These are phyloP conservation scores for Tachina grossa DNA, from an alignment of 2,888 invertebrate genomes.

Conservation along the genomic window DNA sequence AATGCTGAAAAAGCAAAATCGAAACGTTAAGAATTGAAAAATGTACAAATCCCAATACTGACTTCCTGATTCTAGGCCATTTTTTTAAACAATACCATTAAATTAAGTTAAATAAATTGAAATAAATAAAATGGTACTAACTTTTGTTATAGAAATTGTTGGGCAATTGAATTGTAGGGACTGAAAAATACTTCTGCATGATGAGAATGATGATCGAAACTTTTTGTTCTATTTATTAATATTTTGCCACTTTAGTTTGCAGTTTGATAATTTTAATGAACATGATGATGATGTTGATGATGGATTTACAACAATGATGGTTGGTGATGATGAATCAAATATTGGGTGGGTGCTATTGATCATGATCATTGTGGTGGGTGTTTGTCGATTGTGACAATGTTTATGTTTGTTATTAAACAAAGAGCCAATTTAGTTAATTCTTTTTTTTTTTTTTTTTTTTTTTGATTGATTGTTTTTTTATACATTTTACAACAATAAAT, in stretches of 20 bases:
- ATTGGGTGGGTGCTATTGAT: slow-evolving; percentile 7
- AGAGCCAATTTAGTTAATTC: slow-evolving; percentile 29
- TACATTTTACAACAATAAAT: slow-evolving; percentile 63
- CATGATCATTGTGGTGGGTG: slow-evolving; percentile 58
- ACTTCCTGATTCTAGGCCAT: neutral
- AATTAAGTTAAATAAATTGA: slow-evolving; percentile 16
- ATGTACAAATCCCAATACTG: too few relatives aligned
- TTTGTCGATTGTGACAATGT: slow-evolving; percentile 65
- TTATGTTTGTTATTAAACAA: slow-evolving; percentile 40
- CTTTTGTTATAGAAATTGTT: slow-evolving; percentile 60
- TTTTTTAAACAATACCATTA: slow-evolving; percentile 47
- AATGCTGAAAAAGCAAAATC: too few relatives aligned
- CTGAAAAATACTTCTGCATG: slow-evolving; percentile 65
- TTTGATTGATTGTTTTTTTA: slow-evolving; percentile 11
- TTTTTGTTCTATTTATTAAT: slow-evolving; percentile 1
- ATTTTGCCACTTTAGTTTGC: slow-evolving; percentile 37
- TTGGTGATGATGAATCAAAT: slow-evolving; percentile 42
- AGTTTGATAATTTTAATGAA: slow-evolving; percentile 27
- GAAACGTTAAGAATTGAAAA: too few relatives aligned
- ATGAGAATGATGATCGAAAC: slow-evolving; percentile 47
- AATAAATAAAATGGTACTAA: slow-evolving; percentile 60
- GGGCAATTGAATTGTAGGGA: slow-evolving; percentile 61
- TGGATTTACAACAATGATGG: slow-evolving; percentile 22
- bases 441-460: neutral
- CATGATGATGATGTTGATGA: slow-evolving; percentile 54